Base-by-base conservation (phyloP, 1,140 invertebrate species). In the Phortica variegata region DNA sequence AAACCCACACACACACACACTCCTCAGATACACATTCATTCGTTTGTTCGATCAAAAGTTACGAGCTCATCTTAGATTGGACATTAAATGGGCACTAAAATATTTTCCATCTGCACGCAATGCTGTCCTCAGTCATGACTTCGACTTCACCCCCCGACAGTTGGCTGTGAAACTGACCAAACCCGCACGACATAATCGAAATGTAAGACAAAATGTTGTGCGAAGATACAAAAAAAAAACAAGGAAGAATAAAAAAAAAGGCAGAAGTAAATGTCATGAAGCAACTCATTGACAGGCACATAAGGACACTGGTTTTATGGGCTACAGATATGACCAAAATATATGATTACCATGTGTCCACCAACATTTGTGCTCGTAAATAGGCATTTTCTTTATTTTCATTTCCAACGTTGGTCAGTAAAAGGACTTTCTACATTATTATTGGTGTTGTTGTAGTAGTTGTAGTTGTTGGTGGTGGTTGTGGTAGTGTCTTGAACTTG, bases 61-160 rank as follows among this genome's bases (percentile, higher is more conserved):
- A 70, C 71, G 70, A 68, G 65, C 61, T 68, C 70, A 73, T 73
- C 70, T 73, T 65, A 70, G 70, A 73, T 73, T 73, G 70, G 58
- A 70, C 70, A 73, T 73, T 73, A 73, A 73, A 73, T 73, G 70
- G 63, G 65, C 70, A 73, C 65, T 73, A 73, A 73, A 73, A 73
- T 73, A 73, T 73, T 70, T 73, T 60, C 53, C 70, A 65, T 61
- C 54, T 60, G 63, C 70, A 73, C 65, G 70, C 69, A 73, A 52
- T 26, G 21, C 29, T 15, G 29, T 21, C 10, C 10, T 10, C n/a
- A n/a, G n/a, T n/a, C n/a, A n/a, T n/a, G n/a, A n/a, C n/a, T n/a
- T n/a, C n/a, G n/a, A 13, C 33, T 31, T 26, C 38, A 32, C 32
- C 16, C 26, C 29, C 31, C 41, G 18, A 32, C n/a, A n/a, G n/a